A percentile compares a stretch with the other conserved stretches of the same genome.
phyloP scores from a whole-genome alignment of 2,888 invertebrate species.

The Polylopha cassiicola region DNA sequence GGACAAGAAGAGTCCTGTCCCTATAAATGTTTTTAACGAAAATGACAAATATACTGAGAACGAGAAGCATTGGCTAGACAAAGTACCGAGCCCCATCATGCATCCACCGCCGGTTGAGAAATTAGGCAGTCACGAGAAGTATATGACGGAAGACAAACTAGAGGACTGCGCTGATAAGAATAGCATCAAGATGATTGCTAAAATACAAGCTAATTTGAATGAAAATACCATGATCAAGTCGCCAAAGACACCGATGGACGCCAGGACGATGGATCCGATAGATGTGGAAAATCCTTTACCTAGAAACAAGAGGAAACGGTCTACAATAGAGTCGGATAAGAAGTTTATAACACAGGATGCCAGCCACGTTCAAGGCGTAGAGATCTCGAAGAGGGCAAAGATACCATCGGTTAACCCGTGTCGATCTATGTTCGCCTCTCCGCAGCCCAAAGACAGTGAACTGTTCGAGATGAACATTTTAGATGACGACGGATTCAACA shows the following conservation, averaged over 20 bases:
- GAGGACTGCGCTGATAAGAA: conserved; percentile 63
- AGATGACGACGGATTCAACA: conserved; percentile 81
- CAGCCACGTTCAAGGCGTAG: conserved; percentile 65
- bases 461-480: conserved; percentile 81
- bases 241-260: conserved; percentile 71
- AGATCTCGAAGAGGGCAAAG: conserved; percentile 69
- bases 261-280: conserved; percentile 60
- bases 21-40: conserved; percentile 26
- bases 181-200: conserved; percentile 69
- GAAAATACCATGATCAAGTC: conserved; percentile 74
- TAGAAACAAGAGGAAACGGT: conserved; percentile 50
- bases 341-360: conserved; percentile 62
- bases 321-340: conserved; percentile 57
- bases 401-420: conserved; percentile 65
- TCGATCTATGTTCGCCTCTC: conserved; percentile 84
- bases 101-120: conserved; percentile 65
- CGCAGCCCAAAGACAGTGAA: conserved; percentile 81
- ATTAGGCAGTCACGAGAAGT: conserved; percentile 62
- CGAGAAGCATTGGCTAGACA: conserved; percentile 63
- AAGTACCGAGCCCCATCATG: conserved; percentile 57
- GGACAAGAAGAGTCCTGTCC: conserved; percentile 44
- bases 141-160: conserved; percentile 68
- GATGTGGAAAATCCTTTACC: conserved; percentile 51
- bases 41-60: conserved; percentile 45
- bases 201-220: conserved; percentile 68